phyloP scores from a whole-genome alignment of 2,113 vertebrate genomes.

The Ochotona curzoniae region DNA sequence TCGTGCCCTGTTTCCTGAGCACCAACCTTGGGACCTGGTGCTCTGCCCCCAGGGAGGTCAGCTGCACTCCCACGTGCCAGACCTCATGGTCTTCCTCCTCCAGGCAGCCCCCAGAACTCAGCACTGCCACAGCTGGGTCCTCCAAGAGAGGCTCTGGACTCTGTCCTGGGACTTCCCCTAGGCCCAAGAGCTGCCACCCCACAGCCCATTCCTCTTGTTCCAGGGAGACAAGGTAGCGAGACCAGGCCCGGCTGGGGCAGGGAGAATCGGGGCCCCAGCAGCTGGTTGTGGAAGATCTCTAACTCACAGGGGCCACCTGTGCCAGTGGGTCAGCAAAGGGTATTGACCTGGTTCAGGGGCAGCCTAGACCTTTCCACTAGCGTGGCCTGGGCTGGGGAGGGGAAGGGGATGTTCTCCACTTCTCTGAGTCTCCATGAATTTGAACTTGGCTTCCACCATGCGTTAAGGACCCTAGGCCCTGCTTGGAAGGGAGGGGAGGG shows the following conservation, averaged over 20 bases:
- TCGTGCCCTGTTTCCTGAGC: slow-evolving; percentile 10
- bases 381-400: background rate
- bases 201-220: background rate
- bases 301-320: no score
- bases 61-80: background rate
- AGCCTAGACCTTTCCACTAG: background rate
- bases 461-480: background rate
- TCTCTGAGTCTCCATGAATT: background rate
- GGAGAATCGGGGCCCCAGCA: background rate
- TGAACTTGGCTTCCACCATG: background rate
- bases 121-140: rapidly evolving
- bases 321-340: background rate
- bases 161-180: background rate
- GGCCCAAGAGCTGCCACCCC: background rate
- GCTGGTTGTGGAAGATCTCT: background rate
- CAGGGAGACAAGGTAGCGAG: background rate
- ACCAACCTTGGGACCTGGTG: background rate
- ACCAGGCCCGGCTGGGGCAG: background rate
- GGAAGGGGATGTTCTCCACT: background rate
- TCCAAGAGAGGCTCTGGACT: rapidly evolving
- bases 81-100: background rate
- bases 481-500: background rate
- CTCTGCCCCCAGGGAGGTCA: background rate
- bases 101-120: background rate
- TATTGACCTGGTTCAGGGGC: background rate